Evolutionary conservation across 2,113 vertebrate species (phyloP), one percentile per base, ranked within the genome.

Genomic region (Empidonax traillii): DNA sequence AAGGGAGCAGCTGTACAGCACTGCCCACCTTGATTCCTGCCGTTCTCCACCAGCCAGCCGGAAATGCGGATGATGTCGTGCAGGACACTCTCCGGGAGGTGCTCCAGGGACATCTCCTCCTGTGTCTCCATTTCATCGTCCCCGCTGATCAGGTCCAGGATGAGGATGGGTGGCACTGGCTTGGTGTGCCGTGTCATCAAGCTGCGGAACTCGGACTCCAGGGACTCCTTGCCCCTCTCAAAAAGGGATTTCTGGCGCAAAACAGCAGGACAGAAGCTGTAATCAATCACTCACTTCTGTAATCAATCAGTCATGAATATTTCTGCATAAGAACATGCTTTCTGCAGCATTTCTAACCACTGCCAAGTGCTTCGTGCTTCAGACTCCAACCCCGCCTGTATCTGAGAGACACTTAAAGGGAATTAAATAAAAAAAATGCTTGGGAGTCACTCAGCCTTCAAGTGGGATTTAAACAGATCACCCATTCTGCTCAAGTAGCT

Each of bases 41-140:
- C 99, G 0, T 98, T 99, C 8, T 99, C 99, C 98, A 99, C 99
- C 96, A 99, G 98, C 99, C 99, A 99, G 75, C 98, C 98, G 8
- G 99, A 98, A 91, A 99, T 99, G 85, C 99, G 98, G 96, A 99
- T 98, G 94, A 99, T 97, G 30, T 99, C 99, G 9, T 98, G 99
- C 21, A 99, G 98, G 53, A 98, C 98, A 0, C 98, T 98, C 80
- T 99, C 99, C 0, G 99, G 99, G 9, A 99, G 98, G 85, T 99
- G 99, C 77, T 99, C 99, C 96, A 99, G 97, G 18, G 98, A 91
- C 95, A 98, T 97, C 20, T 99, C 99, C 81, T 99, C 99, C 96
- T 98, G 98, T 0, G 98, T 97, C 96, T 99, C 99, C 96, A 99
- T 98, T 74, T 99, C 99, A 4, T 99, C 99, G 1, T 99, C 99